Evolutionary conservation across 2,888 invertebrate species (phyloP), one percentile per base, ranked within the genome.

Genomic region (Hydraecia micacea): DNA sequence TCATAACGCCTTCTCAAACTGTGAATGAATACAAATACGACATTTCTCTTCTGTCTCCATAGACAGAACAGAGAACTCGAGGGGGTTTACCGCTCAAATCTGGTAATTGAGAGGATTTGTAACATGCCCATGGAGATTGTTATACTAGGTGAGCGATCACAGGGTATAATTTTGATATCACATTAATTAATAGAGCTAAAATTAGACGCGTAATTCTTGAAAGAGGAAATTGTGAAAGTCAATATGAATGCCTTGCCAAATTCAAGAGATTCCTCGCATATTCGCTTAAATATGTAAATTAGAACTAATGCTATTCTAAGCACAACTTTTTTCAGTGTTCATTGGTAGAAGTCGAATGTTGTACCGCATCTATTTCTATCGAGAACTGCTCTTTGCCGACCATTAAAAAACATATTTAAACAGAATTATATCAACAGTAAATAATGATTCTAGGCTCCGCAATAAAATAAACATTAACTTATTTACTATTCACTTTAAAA

Each of bases 1-100:
- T 96, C 96, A 96, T 96, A 95, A 94, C 95, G 93, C 91, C 93
- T 93, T 91, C 94, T 93, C 93, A 92, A 92, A 92, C 92, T 89
- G 92, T 88, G 90, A 92, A 91, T 94, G 95, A 95, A 96, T 95
- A 95, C 93, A 91, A 94, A 95, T 94, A 93, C 89, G 86, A 75
- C 75, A 79, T 83, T 79, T 84, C 71, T 80, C 83, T 83, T 81
- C 80, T 74, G 73, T 55, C 69, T 68, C 42, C 62, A 79, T 68
- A 80, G 49, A 85, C 85, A 68, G 72, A 58, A 72, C 55, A 25
- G 18, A 68, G 18, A 68, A 84, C 63, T 63, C 32, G 13, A 62
- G 32, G 75, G 75, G 65, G 60, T 81, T 80, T 63, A 73, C 70
- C 73, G 58, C 71, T 77, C 76, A 75, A 83, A 80, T 82, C 80